Evolutionary conservation across 1,140 invertebrate genomes (phyloP).

Genomic region (Lucilia sericata): DNA sequence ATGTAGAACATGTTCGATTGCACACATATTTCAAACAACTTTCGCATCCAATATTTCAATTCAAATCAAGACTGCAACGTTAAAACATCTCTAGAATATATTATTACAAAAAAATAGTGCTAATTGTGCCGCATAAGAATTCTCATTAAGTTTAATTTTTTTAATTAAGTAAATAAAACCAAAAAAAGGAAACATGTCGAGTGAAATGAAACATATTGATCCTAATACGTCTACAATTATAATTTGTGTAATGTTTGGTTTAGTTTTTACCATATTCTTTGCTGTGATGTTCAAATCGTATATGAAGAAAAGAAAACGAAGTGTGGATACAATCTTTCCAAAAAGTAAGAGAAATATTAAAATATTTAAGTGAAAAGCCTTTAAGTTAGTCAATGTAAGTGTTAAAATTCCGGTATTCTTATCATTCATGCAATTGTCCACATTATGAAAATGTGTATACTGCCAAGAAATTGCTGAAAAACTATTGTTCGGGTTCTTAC

Average conservation of each 20-base stretch:
- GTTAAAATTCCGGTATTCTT: no score
- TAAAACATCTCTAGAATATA: background rate
- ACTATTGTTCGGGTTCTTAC: no score
- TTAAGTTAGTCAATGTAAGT: no score
- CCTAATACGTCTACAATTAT: constrained; percentile 32
- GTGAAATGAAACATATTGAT: constrained; percentile 12
- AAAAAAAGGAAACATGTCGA: background rate
- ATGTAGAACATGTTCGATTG: background rate
- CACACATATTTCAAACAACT: background rate
- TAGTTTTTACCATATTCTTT: background rate
- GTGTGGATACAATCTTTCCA: background rate
- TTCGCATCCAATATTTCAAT: background rate
- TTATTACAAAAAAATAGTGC: background rate
- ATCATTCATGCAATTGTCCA: no score
- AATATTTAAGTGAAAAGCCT: no score
- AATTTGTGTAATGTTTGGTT: background rate
- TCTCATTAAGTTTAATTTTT: constrained; percentile 8
- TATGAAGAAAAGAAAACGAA: background rate
- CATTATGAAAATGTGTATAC: no score
- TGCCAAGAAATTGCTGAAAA: no score
- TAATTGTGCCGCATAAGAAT: background rate
- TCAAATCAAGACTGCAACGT: constrained; percentile 12
- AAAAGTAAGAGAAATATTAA: constrained; percentile 19
- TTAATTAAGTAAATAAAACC: background rate
- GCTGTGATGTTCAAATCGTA: background rate